These are phyloP conservation scores for Mactra quadrangularis DNA, from an alignment of 1,140 invertebrate species.

Conservation along the genomic window DNA sequence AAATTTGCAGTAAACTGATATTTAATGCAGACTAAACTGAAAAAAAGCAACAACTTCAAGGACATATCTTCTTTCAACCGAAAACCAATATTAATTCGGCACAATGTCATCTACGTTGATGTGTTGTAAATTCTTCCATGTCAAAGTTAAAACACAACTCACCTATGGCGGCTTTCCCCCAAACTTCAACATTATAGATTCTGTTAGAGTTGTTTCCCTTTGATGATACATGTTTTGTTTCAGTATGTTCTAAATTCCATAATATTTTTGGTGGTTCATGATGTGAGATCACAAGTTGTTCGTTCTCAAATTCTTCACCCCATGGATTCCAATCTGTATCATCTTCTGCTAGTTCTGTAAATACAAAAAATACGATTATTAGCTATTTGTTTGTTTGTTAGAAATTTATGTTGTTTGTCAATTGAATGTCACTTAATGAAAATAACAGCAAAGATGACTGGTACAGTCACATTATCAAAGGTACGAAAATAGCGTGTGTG, in stretches of 20 bases:
- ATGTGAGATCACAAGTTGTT: conserved; percentile 65
- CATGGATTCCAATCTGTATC: conserved; percentile 83
- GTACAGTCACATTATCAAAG: too few species aligned
- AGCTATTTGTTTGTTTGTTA: neutral
- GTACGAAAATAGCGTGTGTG: too few species aligned
- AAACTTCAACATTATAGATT: conserved; percentile 83
- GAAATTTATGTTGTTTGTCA: too few species aligned
- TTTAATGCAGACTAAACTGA: too few species aligned
- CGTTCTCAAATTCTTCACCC: conserved; percentile 83
- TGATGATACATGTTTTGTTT: conserved; percentile 36
- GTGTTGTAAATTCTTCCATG: too few species aligned
- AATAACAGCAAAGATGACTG: too few species aligned
- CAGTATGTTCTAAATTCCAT: conserved; percentile 68
- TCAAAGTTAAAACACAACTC: conserved; percentile 45
- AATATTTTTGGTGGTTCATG: conserved; percentile 73
- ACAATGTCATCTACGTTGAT: too few species aligned
- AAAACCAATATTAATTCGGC: too few species aligned
- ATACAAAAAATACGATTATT: conserved; percentile 37
- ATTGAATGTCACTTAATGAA: too few species aligned
- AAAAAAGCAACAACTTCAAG: too few species aligned
- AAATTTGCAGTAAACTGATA: too few species aligned
- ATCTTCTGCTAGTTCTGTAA: conserved; percentile 77
- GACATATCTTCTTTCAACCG: too few species aligned
- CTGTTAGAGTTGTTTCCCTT: conserved; percentile 49
- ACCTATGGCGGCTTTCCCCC: conserved; percentile 86